Evolutionary conservation across 2,888 invertebrate species (phyloP).

Genomic region (Anoncus sp.): DNA sequence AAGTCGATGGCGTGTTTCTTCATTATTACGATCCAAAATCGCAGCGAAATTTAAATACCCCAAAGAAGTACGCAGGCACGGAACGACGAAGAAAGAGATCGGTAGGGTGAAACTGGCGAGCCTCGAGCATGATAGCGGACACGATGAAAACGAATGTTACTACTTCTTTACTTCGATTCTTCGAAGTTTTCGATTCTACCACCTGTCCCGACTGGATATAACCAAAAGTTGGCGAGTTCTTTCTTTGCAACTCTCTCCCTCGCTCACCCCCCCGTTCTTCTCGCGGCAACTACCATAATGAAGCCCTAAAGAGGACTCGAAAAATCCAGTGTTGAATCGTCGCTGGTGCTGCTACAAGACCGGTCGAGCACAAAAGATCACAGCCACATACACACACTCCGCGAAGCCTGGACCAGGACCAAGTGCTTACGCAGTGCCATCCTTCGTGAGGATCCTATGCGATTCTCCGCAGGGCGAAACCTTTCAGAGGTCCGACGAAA

Average conservation of each 20-base stretch:
- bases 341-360: slow-evolving; percentile 17
- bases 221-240: slow-evolving; percentile 23
- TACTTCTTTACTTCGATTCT: slow-evolving; percentile 32
- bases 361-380: slow-evolving; percentile 50
- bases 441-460: slow-evolving; percentile 6
- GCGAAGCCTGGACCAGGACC: slow-evolving; percentile 24
- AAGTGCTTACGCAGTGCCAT: neutral
- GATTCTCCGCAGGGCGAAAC: neutral
- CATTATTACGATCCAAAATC: slow-evolving; percentile 16
- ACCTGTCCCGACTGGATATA: slow-evolving; percentile 42
- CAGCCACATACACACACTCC: neutral
- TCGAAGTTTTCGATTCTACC: slow-evolving; percentile 41
- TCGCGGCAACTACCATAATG: slow-evolving; percentile 46
- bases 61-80: neutral
- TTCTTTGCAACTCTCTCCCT: slow-evolving; percentile 13
- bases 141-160: slow-evolving; percentile 36
- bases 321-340: slow-evolving; percentile 43
- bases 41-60: slow-evolving; percentile 53
- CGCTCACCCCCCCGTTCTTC: neutral
- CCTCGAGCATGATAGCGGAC: slow-evolving; percentile 12
- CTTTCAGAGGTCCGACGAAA: slow-evolving; percentile 8
- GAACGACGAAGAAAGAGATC: slow-evolving; percentile 5
- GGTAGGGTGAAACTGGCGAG: neutral
- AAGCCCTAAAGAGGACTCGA: slow-evolving; percentile 60
- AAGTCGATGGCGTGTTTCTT: slow-evolving; percentile 42